phyloP scores from a whole-genome alignment of 92 coral and sea anemone species.

The Blastomussa wellsi region DNA sequence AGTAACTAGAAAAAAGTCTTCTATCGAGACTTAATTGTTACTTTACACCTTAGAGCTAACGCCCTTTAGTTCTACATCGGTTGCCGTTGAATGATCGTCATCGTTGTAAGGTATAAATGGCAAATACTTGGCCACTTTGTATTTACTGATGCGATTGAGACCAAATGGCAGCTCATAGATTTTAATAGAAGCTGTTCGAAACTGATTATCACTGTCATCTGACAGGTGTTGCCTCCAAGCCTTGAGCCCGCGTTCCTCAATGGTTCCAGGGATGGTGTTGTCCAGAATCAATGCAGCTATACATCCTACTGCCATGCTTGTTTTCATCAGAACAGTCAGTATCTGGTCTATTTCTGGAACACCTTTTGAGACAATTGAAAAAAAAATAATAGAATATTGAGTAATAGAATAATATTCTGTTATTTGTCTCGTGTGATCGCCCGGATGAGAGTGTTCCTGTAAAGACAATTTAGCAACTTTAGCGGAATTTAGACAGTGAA shows the following conservation, averaged over 20 bases:
- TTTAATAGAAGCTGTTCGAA: slow-evolving; percentile 56
- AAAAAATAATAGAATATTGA: too few relatives aligned
- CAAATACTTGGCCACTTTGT: slow-evolving; percentile 59
- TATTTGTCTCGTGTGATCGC: too few relatives aligned
- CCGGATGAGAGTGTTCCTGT: too few relatives aligned
- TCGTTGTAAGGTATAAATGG: slow-evolving; percentile 70
- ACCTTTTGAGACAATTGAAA: too few relatives aligned
- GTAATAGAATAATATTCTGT: too few relatives aligned
- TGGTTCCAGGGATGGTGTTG: slow-evolving; percentile 93
- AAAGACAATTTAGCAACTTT: too few relatives aligned
- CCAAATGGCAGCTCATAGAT: slow-evolving; percentile 82
- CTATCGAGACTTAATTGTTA: background rate
- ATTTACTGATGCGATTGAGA: slow-evolving; percentile 62
- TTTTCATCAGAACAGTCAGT: slow-evolving; percentile 66
- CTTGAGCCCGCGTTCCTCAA: slow-evolving; percentile 84
- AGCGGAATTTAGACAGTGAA: too few relatives aligned
- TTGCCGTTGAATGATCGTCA: background rate
- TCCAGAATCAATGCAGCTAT: slow-evolving; percentile 77
- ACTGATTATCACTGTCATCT: slow-evolving; percentile 46
- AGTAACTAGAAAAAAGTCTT: too few relatives aligned
- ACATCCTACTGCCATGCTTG: slow-evolving; percentile 84
- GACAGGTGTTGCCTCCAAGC: slow-evolving; percentile 72
- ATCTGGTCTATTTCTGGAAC: slow-evolving; percentile 70
- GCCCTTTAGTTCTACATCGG: background rate
- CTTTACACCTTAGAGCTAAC: background rate